phyloP scores from a whole-genome alignment of 2,113 vertebrate genomes.

The Rhynchomys soricoides region DNA sequence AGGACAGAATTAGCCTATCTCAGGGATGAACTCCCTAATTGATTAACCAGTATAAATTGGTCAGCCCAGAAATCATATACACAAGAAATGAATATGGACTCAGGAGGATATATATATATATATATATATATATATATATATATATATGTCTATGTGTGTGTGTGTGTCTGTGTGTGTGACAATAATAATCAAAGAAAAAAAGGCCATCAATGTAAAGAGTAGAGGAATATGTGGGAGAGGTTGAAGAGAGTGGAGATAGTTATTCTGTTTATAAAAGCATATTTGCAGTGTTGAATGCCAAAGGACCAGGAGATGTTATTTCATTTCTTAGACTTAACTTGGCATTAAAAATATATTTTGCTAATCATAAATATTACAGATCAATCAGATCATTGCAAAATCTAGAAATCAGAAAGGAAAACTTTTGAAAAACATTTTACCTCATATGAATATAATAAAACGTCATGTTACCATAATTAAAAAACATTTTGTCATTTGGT shows the following conservation, averaged over 20 bases:
- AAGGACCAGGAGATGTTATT: background rate
- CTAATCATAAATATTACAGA: background rate
- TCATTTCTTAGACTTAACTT: background rate
- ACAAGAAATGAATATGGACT: background rate
- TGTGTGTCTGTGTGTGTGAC: background rate
- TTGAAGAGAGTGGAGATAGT: background rate
- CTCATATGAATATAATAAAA: background rate
- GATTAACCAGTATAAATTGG: background rate
- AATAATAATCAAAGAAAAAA: background rate
- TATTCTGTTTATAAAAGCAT: background rate
- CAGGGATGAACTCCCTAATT: background rate
- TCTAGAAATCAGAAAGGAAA: background rate
- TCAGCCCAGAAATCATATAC: background rate
- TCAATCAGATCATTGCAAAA: background rate
- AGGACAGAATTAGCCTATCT: background rate
- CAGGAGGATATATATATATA: background rate
- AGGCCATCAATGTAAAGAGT: background rate
- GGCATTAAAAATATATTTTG: background rate
- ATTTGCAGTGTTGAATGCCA: background rate
- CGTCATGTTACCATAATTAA: background rate
- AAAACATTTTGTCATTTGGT: background rate
- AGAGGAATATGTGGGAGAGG: background rate
- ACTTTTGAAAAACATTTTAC: background rate
- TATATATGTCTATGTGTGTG: background rate
- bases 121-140: no score